A percentile compares a stretch with the other conserved stretches of the same genome.
Conservation (phyloP, 2,113 vertebrate genomes). For the Cololabis saira region DNA sequence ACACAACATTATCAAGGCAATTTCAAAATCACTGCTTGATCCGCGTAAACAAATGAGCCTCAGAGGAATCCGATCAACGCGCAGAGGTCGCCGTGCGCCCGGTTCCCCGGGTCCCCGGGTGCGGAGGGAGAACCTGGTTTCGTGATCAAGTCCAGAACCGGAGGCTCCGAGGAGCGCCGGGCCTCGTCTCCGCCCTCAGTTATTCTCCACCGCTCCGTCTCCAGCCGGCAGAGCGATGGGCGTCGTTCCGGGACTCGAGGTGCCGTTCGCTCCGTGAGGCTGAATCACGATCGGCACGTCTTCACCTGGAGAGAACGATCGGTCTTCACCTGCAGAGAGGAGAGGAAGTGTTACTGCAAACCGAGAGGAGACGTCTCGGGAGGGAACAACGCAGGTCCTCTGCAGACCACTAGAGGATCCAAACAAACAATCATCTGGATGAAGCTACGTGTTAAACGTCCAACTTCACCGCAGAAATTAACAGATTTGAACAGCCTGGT, state of each 20-base stretch:
- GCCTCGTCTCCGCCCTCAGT: not conserved
- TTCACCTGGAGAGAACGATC: constrained; percentile 50
- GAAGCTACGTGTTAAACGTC: too few species aligned
- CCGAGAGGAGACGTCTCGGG: too few species aligned
- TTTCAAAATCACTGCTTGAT: constrained; percentile 9
- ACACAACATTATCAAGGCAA: constrained; percentile 24
- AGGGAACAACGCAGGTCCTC: too few species aligned
- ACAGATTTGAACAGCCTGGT: too few species aligned
- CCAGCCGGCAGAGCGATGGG: too few species aligned
- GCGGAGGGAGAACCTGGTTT: not conserved
- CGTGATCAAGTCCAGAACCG: not conserved
- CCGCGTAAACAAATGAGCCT: constrained; percentile 30
- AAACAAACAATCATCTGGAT: too few species aligned
- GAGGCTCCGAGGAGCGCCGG: not conserved
- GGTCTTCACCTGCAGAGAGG: not conserved
- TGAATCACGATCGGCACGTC: constrained; percentile 56
- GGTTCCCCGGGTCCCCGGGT: not conserved
- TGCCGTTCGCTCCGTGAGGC: constrained; percentile 38
- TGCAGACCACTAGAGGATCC: too few species aligned
- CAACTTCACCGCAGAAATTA: too few species aligned
- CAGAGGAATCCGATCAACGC: not conserved
- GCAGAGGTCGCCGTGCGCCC: constrained; percentile 1
- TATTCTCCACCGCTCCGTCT: not conserved
- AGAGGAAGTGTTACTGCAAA: not conserved
- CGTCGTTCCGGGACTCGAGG: not conserved